phyloP scores from a whole-genome alignment of 2,797 vertebrate species.

The Arnoldichthys spilopterus region DNA sequence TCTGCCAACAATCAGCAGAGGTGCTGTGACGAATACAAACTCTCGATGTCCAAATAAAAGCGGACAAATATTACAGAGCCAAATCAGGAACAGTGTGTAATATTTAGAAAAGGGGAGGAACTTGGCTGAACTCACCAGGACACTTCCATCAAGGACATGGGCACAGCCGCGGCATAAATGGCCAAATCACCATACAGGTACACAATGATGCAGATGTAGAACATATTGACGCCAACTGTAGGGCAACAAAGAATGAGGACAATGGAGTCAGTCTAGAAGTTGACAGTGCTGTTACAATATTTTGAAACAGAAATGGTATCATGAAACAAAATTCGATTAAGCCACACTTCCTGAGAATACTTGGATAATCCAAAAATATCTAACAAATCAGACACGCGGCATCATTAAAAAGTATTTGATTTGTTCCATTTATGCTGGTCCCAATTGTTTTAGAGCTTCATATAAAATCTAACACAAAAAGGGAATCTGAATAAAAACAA shows the following conservation, averaged over 20 bases:
- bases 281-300: not conserved
- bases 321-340: no score
- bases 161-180: conserved; percentile 96
- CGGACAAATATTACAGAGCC: not conserved
- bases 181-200: conserved; percentile 98
- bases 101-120: not conserved
- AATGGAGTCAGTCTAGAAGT: not conserved
- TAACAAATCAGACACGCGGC: no score
- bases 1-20: not conserved
- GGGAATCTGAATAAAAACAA: no score
- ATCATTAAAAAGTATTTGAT: no score
- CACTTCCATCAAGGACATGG: conserved; percentile 94
- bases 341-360: no score
- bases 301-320: no score
- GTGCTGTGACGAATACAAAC: not conserved
- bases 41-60: not conserved
- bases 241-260: conserved; percentile 54
- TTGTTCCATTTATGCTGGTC: no score
- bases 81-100: no score
- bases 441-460: no score
- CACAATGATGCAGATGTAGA: conserved; percentile 97
- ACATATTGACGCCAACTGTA: conserved; percentile 95
- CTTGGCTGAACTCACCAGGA: conserved; percentile 85
- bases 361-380: no score
- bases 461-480: no score